These are phyloP conservation scores for Papilio protenor DNA, from an alignment of 2,888 invertebrate species.

Conservation along the genomic window DNA sequence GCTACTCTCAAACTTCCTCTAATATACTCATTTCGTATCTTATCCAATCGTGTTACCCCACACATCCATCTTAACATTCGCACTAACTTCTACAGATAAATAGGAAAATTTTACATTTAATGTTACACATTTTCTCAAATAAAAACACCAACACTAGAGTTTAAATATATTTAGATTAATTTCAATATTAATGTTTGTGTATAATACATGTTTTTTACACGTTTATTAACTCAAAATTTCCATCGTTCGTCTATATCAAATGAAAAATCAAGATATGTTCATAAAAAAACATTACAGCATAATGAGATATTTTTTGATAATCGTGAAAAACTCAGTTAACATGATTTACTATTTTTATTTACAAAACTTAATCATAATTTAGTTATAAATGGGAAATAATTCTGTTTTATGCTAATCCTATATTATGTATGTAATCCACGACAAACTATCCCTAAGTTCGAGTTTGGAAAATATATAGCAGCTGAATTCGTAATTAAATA, in stretches of 20 bases:
- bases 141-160: slow-evolving; percentile 45
- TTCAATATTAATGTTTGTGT: slow-evolving; percentile 47
- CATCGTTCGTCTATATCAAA: not conserved
- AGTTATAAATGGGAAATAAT: slow-evolving; percentile 1
- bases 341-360: slow-evolving; percentile 29
- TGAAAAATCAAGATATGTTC: not conserved
- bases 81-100: no score
- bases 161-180: slow-evolving; percentile 52
- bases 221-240: slow-evolving; percentile 30
- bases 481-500: not conserved
- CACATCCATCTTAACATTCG: no score
- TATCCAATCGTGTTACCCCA: no score
- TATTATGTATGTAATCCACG: not conserved
- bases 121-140: not conserved
- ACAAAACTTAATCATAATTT: slow-evolving; percentile 32
- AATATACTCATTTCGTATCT: no score
- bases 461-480: not conserved
- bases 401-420: not conserved
- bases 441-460: not conserved
- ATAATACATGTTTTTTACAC: slow-evolving; percentile 53
- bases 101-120: not conserved
- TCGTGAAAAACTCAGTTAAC: not conserved
- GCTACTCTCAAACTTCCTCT: no score
- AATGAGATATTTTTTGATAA: not conserved
- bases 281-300: not conserved